Conservation (phyloP, 2,888 invertebrate species). For the Eupithecia subumbrata region DNA sequence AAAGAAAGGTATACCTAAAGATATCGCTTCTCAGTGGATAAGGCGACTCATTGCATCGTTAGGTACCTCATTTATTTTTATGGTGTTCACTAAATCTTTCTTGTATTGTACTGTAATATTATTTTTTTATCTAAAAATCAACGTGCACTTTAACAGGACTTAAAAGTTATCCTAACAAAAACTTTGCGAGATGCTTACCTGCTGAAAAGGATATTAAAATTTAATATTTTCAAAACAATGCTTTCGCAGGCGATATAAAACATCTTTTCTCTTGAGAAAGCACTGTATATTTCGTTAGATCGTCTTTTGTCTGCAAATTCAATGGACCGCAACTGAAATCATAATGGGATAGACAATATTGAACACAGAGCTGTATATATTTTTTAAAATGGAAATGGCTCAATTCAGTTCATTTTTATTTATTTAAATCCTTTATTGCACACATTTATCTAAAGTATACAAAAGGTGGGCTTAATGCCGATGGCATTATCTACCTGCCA, state of each 20-base stretch:
- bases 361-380: constrained; percentile 32
- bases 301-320: constrained; percentile 66
- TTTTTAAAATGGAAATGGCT: background rate
- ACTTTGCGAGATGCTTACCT: background rate
- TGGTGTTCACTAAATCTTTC: too few species aligned
- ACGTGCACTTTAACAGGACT: background rate
- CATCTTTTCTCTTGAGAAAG: constrained; percentile 18
- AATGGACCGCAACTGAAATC: constrained; percentile 68
- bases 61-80: too few species aligned
- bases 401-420: too few species aligned
- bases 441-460: too few species aligned
- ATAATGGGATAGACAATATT: constrained; percentile 58
- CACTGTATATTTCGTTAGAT: constrained; percentile 53
- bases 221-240: constrained; percentile 10
- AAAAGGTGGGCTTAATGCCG: too few species aligned
- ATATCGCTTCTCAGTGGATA: too few species aligned
- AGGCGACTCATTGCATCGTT: too few species aligned
- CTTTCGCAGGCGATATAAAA: constrained; percentile 8
- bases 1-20: too few species aligned
- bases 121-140: background rate
- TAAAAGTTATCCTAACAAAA: background rate
- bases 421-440: too few species aligned
- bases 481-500: too few species aligned
- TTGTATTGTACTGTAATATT: too few species aligned
- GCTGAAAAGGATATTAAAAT: constrained; percentile 10